Evolutionary conservation across 2,888 invertebrate species (phyloP), one percentile per base, ranked within the genome.

Genomic region (Minunthozetes semirufus): DNA sequence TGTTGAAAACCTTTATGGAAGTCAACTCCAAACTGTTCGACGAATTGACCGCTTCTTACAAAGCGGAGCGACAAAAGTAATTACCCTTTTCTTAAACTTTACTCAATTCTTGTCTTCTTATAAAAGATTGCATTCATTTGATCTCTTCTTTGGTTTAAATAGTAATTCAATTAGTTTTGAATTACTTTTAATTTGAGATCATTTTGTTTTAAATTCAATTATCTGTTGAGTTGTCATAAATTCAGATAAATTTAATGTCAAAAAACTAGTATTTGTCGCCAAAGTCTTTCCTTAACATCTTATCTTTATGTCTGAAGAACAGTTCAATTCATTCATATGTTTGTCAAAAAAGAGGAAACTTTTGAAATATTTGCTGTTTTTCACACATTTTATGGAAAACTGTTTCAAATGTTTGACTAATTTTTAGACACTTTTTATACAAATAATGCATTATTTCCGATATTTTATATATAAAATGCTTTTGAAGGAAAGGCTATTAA

Each of bases 1-100:
- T 99, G 83, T 90, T 99, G 82, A 99, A 99, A 87, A 91, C 98
- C 76, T 99, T 99, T 86, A 99, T 99, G 99, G 99, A 99, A 86
- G 99, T 99, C 98, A 99, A 99, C 87, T 96, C 96, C 83, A 97
- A 96, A 85, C 88, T 99, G 80, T 99, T 99, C 83, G 99, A 99
- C 84, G 98, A 99, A 86, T 89, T 99, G 84, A 94, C 98, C 82
- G 91, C 95, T 82, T 94, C 94, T 86, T 99, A 98, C 87, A 99
- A 99, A 87, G 92, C 94, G 82, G 98, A 99, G 86, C 87, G 97
- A 86, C 97, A 97, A 88, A 97, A 95, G 98, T 98, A 85, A 89
- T 90, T 56, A 19, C 15, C 53, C 4, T 53, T 53, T 56, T 56
- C 25, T 56, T 1, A 53, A n/a, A 53, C 53, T n/a, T 53, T 5